phyloP scores from a whole-genome alignment of 2,797 vertebrate genomes.

The Margarornis squamiger region DNA sequence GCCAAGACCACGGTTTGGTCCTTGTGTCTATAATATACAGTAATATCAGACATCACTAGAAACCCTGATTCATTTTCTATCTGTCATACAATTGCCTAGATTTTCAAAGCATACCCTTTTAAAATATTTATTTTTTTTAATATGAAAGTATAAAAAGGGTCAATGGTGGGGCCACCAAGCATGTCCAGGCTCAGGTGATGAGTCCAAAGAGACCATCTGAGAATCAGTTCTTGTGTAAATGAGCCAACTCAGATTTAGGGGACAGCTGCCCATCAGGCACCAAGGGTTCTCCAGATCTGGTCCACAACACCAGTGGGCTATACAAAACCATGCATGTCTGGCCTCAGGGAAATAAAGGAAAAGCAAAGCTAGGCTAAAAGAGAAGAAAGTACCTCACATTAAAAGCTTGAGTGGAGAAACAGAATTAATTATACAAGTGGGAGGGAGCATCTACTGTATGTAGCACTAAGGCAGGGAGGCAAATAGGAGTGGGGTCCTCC shows the following conservation, averaged over 20 bases:
- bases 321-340: not conserved
- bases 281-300: accelerated
- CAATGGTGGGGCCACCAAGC: not conserved
- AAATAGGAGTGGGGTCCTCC: not conserved
- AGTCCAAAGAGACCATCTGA: not conserved
- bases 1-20: not conserved
- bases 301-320: not conserved
- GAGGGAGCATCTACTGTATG: not conserved
- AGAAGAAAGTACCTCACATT: not conserved
- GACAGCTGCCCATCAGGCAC: not conserved
- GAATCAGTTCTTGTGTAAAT: not conserved
- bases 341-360: not conserved
- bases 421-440: not conserved
- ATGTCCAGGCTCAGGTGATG: not conserved
- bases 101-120: not conserved
- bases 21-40: not conserved
- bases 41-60: not conserved
- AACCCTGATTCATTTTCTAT: not conserved
- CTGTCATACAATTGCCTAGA: not conserved
- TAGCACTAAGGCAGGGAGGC: not conserved
- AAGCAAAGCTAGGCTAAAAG: not conserved
- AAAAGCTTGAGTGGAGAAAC: not conserved
- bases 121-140: not conserved
- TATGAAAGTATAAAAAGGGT: not conserved
- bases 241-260: not conserved